Evolutionary conservation across 2,888 invertebrate genomes (phyloP), one percentile per base, ranked within the genome.

Genomic region (Rugalucina vietnamica): DNA sequence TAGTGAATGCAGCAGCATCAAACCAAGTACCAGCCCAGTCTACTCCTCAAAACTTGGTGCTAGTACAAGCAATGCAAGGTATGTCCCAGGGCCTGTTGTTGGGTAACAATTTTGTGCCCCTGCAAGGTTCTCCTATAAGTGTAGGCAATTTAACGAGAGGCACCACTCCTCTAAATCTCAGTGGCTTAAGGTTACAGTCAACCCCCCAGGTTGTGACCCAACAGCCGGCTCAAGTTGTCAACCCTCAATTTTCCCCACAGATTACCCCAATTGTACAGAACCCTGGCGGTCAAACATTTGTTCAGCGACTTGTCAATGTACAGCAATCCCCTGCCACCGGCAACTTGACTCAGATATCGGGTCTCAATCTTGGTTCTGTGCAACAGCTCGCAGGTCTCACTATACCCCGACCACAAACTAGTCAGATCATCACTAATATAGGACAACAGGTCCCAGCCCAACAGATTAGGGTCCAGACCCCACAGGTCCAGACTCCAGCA

Each of bases 11-110:
- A 10, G 32, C 65, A n/a, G 18, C 8, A 49, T 21, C n/a, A 21
- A 12, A 39, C 8, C 39, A 71, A 71, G 27, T 27, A 32, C 50
- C 29, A 21, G 8, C 32, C 29, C 50, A 49, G 50, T n/a, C 14
- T 18, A 14, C 50, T 69, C 82, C 81, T 14, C 88, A 88, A 43
- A 88, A 86, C 76, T 71, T 88, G 18, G 84, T 88, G 1, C 54
- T 88, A 12, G 57, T 88, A 8, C 88, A 88, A 49, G 84, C 84
- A 12, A 78, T 85, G 79, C 88, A 88, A 54, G 85, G 85, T 34
- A 79, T 88, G 34, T 82, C 84, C 0, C 81, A 82, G 34, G 85
- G 85, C 0, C 69, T 88, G 43, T 76, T 88, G 32, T 74, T 88
- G 34, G 88, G 88, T 5, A 85, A 79, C 72, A 85, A 77, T 78